These are phyloP conservation scores for Sandelia bainsii DNA, from an alignment of 2,797 vertebrate species.

Conservation along the genomic window DNA sequence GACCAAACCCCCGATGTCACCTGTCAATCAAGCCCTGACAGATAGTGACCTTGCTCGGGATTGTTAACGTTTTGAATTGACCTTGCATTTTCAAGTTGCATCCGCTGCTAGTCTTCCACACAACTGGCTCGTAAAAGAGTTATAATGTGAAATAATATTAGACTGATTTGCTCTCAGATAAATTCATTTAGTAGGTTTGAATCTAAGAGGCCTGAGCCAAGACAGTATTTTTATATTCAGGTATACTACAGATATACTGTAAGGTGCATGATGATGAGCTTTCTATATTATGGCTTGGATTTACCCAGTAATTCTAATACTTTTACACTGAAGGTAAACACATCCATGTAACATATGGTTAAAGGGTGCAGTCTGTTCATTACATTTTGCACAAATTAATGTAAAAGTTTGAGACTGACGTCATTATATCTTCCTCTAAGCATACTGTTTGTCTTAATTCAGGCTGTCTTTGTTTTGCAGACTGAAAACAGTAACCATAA, in stretches of 20 bases:
- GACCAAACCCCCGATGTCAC: constrained; percentile 75
- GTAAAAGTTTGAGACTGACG: not conserved
- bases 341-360: not conserved
- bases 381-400: not conserved
- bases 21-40: constrained; percentile 80
- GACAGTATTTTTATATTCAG: constrained; percentile 42
- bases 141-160: constrained; percentile 66
- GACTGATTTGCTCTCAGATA: constrained; percentile 65
- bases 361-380: not conserved
- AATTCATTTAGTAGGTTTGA: constrained; percentile 67
- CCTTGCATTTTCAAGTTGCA: constrained; percentile 74
- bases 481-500: constrained; percentile 18
- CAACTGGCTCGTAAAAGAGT: constrained; percentile 66
- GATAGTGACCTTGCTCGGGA: constrained; percentile 76
- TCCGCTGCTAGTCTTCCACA: constrained; percentile 55
- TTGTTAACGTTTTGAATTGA: constrained; percentile 74
- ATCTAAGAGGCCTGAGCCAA: constrained; percentile 17
- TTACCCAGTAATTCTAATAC: constrained; percentile 9
- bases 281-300: constrained; percentile 12
- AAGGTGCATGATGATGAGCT: constrained; percentile 18
- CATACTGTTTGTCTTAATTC: constrained; percentile 13
- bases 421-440: constrained; percentile 1
- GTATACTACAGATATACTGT: constrained; percentile 12
- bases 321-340: not conserved
- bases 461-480: constrained; percentile 28